Evolutionary conservation across 1,140 invertebrate species (phyloP), one percentile per base, ranked within the genome.

Genomic region (Macrostomum lignano): DNA sequence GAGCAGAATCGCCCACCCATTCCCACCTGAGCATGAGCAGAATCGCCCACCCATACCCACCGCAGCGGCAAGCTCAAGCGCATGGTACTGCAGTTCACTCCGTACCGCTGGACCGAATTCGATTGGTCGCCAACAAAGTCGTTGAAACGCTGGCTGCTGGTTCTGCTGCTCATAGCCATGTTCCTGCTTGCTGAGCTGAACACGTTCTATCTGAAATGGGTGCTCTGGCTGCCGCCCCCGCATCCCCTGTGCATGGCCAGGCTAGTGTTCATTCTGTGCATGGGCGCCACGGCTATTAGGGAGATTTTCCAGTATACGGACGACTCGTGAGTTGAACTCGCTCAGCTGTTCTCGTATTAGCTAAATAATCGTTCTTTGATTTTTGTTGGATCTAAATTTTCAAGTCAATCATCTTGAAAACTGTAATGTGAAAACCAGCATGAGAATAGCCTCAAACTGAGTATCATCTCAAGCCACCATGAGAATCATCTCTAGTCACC

Each of bases 181-280:
- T 65, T 66, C 38, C 45, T 67, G 23, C 22, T 66, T 10, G 61
- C 63, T n/a, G 66, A 68, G 38, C 40, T 68, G 36, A 67, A 67
- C 45, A 67, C 65, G 25, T 68, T 68, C 43, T 68, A 67, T 40
- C 44, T 68, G 20, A 68, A 68, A 49, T 68, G 65, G 49, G 64
- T 67, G 3, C 42, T 68, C 20, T 68, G 65, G 65, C 58, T 68
- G 20, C 62, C 65, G n/a, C 65, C 65, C 9, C 55, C 58, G 15
- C 64, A 68, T 45, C 59, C 52, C 42, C 39, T 67, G 5, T 65
- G 64, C 39, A 44, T 66, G 3, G 45, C 55, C 6, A 49, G 66
- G 6, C 46, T 68, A 3, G 46, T 65, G 15, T 49, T 66, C 21
- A 55, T 66, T 34, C 45, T 66, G 3, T 61, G 65, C 15, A 60